Evolutionary conservation across 1,140 invertebrate species (phyloP).

Genomic region (Bombus confusus): DNA sequence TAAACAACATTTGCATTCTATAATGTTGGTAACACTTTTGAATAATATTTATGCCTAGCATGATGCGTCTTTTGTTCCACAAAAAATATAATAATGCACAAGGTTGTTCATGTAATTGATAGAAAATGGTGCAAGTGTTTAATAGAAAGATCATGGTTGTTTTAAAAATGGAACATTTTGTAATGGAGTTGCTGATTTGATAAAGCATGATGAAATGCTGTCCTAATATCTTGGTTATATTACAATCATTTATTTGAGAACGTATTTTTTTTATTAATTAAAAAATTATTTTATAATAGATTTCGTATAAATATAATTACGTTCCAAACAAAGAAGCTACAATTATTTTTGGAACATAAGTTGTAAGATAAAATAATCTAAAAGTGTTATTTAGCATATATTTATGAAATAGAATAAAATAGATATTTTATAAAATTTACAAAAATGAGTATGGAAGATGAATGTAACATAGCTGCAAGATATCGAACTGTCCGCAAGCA

Average conservation of each 20-base stretch:
- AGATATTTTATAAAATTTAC: conserved; percentile 13
- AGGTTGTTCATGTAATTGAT: neutral
- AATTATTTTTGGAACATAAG: neutral
- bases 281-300: neutral
- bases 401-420: neutral
- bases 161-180: neutral
- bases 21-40: conserved; percentile 50
- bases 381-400: neutral
- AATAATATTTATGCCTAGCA: conserved; percentile 21
- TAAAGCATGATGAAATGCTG: neutral
- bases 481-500: conserved; percentile 84
- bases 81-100: neutral
- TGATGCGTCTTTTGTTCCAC: conserved; percentile 7
- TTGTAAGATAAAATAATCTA: neutral
- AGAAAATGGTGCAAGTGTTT: neutral
- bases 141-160: neutral
- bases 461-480: conserved; percentile 76
- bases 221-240: conserved; percentile 13
- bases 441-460: conserved; percentile 69
- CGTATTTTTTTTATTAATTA: neutral
- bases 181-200: neutral
- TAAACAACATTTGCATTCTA: neutral
- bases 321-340: neutral
- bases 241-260: neutral
- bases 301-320: conserved; percentile 8